Evolutionary conservation across 1,140 invertebrate genomes (phyloP).

Genomic region (Eueides isabella): DNA sequence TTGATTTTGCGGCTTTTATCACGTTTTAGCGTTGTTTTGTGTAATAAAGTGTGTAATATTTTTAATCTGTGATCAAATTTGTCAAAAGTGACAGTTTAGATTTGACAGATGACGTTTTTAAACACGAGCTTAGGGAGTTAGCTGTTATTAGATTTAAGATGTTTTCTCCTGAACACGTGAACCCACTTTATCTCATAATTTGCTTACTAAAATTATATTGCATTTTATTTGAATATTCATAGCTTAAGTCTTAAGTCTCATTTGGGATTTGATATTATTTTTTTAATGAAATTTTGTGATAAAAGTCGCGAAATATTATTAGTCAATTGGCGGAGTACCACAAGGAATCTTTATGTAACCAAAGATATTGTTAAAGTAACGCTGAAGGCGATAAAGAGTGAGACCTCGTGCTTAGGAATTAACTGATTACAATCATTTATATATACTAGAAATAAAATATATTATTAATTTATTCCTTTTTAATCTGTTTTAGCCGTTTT

Average conservation of each 20-base stretch:
- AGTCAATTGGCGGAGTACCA: slow-evolving; percentile 17
- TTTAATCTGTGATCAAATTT: not conserved
- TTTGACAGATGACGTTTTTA: not conserved
- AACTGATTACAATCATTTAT: not conserved
- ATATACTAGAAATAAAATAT: not conserved
- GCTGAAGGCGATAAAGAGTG: not conserved
- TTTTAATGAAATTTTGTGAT: slow-evolving; percentile 3
- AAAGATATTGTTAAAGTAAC: slow-evolving; percentile 50
- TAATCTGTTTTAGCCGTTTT: not conserved
- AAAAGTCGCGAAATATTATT: slow-evolving; percentile 5
- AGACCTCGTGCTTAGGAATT: not conserved
- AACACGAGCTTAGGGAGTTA: not conserved
- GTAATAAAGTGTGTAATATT: not conserved
- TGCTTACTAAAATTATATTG: not conserved
- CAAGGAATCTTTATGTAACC: slow-evolving; percentile 57
- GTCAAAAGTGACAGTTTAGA: not conserved
- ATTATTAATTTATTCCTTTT: too few species aligned
- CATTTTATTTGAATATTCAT: not conserved
- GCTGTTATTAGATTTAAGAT: not conserved
- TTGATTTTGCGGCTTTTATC: slow-evolving; percentile 2
- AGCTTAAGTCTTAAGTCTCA: not conserved
- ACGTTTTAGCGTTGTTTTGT: not conserved
- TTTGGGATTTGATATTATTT: not conserved
- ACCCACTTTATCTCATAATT: not conserved
- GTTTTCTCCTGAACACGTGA: not conserved